Evolutionary conservation across 2,888 invertebrate species (phyloP).

Genomic region (Melikaiella ostensackeni): DNA sequence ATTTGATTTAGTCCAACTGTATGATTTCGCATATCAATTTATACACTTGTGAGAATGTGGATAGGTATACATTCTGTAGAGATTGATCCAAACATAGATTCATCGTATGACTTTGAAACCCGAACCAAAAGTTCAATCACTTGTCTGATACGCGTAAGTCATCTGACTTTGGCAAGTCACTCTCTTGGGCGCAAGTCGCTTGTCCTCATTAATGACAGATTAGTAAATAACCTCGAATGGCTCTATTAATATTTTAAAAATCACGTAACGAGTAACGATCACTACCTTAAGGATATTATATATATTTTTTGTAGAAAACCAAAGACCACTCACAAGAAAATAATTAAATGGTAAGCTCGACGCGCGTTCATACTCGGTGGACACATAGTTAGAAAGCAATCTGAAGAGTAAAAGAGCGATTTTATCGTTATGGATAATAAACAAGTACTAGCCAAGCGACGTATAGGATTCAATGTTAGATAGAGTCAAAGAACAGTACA

Average conservation of each 20-base stretch:
- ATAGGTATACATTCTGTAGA: slow-evolving; percentile 4
- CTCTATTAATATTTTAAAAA: slow-evolving; percentile 68
- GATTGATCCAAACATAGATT: slow-evolving; percentile 12
- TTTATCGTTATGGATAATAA: neutral
- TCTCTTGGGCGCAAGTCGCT: slow-evolving; percentile 41
- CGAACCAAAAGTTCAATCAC: slow-evolving; percentile 10
- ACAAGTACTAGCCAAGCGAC: slow-evolving; percentile 7
- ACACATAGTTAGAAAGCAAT: slow-evolving; percentile 60
- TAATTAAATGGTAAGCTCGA: slow-evolving; percentile 61
- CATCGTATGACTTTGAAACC: slow-evolving; percentile 10
- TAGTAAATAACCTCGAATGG: slow-evolving; percentile 44
- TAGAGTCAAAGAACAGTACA: too few relatives aligned
- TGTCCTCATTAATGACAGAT: slow-evolving; percentile 42
- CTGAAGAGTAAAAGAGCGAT: slow-evolving; percentile 25
- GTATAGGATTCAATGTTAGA: neutral
- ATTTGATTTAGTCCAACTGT: neutral
- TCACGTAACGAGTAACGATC: slow-evolving; percentile 71
- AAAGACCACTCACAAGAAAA: slow-evolving; percentile 71
- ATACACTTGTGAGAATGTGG: slow-evolving; percentile 4
- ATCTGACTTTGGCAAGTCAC: slow-evolving; percentile 25
- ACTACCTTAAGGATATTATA: slow-evolving; percentile 73
- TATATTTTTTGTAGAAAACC: slow-evolving; percentile 76
- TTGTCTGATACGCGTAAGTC: slow-evolving; percentile 4
- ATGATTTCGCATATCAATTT: slow-evolving; percentile 12
- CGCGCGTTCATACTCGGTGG: slow-evolving; percentile 58